Evolutionary conservation across 2,113 vertebrate genomes (phyloP).

Genomic region (Conger conger): DNA sequence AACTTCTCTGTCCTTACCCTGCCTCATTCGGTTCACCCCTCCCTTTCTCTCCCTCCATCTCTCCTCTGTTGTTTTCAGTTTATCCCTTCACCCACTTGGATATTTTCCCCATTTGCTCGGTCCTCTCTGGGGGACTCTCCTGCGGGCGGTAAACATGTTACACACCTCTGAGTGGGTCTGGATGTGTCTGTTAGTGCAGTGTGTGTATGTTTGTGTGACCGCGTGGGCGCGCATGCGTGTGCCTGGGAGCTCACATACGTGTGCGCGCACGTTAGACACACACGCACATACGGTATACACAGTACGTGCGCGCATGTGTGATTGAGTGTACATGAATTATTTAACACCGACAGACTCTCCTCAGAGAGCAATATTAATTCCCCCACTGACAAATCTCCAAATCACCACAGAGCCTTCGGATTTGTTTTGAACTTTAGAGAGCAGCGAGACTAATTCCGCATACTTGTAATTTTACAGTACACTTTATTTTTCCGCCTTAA

Average conservation of each 20-base stretch:
- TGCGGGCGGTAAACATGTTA: conserved; percentile 6
- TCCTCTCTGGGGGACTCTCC: neutral
- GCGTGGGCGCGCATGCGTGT: neutral
- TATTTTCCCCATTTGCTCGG: neutral
- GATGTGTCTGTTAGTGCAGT: conserved; percentile 9
- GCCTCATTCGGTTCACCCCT: neutral
- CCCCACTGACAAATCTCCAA: neutral
- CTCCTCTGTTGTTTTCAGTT: neutral
- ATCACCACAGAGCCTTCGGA: neutral
- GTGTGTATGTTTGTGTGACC: neutral
- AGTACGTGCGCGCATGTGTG: conserved; percentile 8
- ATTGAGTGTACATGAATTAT: neutral
- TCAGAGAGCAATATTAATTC: neutral
- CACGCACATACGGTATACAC: conserved; percentile 22
- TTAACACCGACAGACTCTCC: neutral
- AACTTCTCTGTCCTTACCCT: neutral
- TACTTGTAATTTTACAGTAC: neutral
- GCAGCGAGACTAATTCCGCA: neutral
- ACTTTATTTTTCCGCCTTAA: neutral
- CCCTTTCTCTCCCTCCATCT: neutral
- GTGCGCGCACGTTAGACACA: neutral
- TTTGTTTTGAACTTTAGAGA: neutral
- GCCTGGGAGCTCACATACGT: neutral
- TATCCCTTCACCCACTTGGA: neutral
- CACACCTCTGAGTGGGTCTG: conserved; percentile 4